Percentiles rank a stretch among this genome's conserved stretches.
Conservation (phyloP, 2,797 vertebrate genomes). For the Sebastolobus alascanus region DNA sequence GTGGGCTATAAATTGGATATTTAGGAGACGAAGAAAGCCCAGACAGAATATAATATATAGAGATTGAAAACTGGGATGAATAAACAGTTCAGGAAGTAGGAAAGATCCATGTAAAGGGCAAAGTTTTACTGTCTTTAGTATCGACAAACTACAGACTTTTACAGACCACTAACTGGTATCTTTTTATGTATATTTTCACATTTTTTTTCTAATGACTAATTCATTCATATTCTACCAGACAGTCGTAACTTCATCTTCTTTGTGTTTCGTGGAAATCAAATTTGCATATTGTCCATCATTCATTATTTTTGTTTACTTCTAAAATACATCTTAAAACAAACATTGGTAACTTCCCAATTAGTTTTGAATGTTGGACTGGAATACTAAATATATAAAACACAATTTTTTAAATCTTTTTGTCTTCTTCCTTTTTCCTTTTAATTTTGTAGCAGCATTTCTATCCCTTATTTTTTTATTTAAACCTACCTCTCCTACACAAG, state of each 20-base stretch:
- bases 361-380: too few relatives aligned
- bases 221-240: background rate
- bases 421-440: too few relatives aligned
- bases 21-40: background rate
- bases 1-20: constrained; percentile 4
- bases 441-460: too few relatives aligned
- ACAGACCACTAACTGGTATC: too few relatives aligned
- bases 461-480: too few relatives aligned
- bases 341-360: too few relatives aligned
- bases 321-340: too few relatives aligned
- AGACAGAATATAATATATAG: background rate
- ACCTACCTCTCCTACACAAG: too few relatives aligned
- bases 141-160: background rate
- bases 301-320: too few relatives aligned
- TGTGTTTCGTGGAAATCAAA: background rate
- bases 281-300: background rate
- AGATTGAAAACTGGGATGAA: background rate
- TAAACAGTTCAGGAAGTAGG: background rate
- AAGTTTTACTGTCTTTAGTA: constrained; percentile 7
- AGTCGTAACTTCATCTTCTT: background rate
- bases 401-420: too few relatives aligned
- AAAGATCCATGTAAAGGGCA: constrained; percentile 11
- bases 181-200: background rate
- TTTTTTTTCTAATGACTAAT: background rate
- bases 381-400: too few relatives aligned